These are phyloP conservation scores for Chironomus tepperi DNA, from an alignment of 1,140 invertebrate species.

Conservation along the genomic window DNA sequence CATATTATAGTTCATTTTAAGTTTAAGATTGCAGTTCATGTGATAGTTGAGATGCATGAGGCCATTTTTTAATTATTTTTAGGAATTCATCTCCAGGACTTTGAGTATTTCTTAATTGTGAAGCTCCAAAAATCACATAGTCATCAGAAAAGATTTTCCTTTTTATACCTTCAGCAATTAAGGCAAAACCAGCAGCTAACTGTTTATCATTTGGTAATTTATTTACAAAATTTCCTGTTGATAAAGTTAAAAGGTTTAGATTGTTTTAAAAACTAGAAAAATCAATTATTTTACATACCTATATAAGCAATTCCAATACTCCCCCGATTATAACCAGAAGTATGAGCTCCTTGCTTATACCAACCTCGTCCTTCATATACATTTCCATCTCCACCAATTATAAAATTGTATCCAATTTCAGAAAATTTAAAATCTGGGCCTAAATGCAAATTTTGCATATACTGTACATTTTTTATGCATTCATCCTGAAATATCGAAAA, in stretches of 20 bases:
- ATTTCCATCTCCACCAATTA: conserved; percentile 47
- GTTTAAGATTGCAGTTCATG: no score
- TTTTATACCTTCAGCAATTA: background rate
- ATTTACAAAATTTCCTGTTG: conserved; percentile 38
- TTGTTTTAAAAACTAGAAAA: no score
- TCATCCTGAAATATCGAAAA: background rate
- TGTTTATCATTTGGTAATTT: conserved; percentile 24
- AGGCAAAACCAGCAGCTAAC: background rate
- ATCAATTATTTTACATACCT: conserved; percentile 41
- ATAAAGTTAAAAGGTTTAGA: no score
- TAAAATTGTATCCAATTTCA: conserved; percentile 52
- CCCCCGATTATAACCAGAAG: conserved; percentile 42
- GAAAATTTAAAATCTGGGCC: conserved; percentile 47
- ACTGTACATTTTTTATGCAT: conserved; percentile 28
- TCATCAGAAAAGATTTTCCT: background rate
- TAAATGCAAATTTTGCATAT: conserved; percentile 49
- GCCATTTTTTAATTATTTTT: conserved; percentile 48
- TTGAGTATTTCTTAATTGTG: conserved; percentile 49
- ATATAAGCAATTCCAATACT: conserved; percentile 58
- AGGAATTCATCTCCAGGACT: conserved; percentile 54
- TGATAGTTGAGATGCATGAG: conserved; percentile 39
- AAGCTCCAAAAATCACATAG: conserved; percentile 42
- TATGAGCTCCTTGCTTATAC: conserved; percentile 47
- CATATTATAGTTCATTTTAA: no score
- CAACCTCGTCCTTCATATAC: conserved; percentile 54